Base-by-base conservation (phyloP, 92 coral and sea anemone species). In the Ricordea florida region DNA sequence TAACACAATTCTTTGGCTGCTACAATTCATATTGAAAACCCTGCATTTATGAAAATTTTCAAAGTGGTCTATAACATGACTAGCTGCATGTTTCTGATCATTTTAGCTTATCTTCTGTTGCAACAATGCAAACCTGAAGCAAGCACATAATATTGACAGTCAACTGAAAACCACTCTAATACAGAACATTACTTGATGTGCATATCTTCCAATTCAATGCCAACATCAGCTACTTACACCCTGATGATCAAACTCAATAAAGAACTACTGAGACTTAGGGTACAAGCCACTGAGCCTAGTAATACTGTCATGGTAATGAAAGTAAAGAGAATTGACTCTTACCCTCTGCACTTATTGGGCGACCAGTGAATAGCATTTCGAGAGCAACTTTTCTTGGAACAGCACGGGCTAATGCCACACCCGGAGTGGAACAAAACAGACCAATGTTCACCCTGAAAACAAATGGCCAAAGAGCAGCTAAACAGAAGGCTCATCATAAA, bases 321-420 rank as follows among this genome's bases (percentile, higher is more conserved):
- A 1, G 6, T 3, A 52, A 60, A 32, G 5, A 5, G 22, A 3
- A 17, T 2, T 0, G 16, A 16, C 0, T 4, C 14, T 43, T 41
- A 92, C 98, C 97, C 59, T 85, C 81, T 20, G 98, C 92, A 35
- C 84, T 57, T 33, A 94, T 94, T 32, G 98, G 93, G 55, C 75
- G 77, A 23, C 98, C 98, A 59, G 98, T 94, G 30, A 94, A 70
- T 56, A 94, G 47, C 98, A 94, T 94, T 64, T 94, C 97, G 94
- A 94, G 81, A 13, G 98, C 97, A 55, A 94, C 79, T 66, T 92
- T 92, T 30, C 97, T 85, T 51, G 98, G 98, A 15, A 94, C 97
- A 22, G 98, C 97, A 34, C 98, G 73, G n/a, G 97, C 97, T 46
- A 94, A 74, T 10, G 98, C 98, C 41, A 94, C 98, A 2, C 96